These are phyloP conservation scores for Coluber constrictor DNA, from an alignment of 2,797 vertebrate species.

Conservation along the genomic window DNA sequence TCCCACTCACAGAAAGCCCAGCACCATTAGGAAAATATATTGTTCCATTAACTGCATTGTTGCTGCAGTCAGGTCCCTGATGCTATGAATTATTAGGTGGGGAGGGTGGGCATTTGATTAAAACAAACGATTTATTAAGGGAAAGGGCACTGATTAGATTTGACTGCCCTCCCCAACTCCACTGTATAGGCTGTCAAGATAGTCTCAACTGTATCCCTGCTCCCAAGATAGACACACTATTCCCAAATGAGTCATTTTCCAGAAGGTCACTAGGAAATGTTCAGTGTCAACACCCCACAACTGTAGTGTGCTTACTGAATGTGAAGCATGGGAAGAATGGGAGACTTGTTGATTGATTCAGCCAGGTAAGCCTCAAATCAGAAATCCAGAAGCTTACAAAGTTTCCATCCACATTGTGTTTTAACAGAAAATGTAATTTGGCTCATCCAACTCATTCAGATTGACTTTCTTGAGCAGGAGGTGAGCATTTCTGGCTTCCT, in stretches of 20 bases:
- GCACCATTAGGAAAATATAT: constrained; percentile 79
- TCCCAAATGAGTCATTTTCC: constrained; percentile 18
- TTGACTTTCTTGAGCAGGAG: not conserved
- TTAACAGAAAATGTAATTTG: constrained; percentile 9
- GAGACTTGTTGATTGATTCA: constrained; percentile 9
- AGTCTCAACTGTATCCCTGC: not conserved
- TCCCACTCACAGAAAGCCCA: constrained; percentile 42
- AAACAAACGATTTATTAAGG: constrained; percentile 76
- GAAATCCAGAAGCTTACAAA: not conserved
- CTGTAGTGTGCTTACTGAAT: not conserved
- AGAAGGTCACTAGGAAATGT: constrained; percentile 50
- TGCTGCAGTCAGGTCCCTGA: constrained; percentile 71
- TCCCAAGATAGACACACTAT: not conserved
- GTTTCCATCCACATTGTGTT: no score
- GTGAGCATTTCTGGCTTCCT: not conserved
- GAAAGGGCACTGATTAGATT: constrained; percentile 64
- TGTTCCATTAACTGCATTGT: constrained; percentile 76
- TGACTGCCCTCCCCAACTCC: not conserved
- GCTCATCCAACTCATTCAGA: not conserved
- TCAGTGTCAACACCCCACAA: not conserved
- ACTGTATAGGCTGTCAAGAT: constrained; percentile 31
- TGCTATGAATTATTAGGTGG: constrained; percentile 74
- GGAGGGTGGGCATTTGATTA: constrained; percentile 70
- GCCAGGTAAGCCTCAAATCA: not conserved
- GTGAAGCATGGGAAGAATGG: not conserved